Evolutionary conservation across 2,888 invertebrate species (phyloP).

Genomic region (Parelbella ahira): DNA sequence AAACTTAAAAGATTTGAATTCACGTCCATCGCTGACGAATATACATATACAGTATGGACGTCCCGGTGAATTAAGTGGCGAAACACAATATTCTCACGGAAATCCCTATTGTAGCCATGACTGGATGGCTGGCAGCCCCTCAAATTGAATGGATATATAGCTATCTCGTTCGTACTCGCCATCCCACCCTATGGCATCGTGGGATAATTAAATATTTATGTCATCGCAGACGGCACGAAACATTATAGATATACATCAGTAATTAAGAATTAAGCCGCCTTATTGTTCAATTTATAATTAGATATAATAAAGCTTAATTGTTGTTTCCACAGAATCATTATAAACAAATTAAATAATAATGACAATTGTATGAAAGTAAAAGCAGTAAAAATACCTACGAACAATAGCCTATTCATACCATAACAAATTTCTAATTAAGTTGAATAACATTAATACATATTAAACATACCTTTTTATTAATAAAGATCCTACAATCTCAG

Average conservation of each 20-base stretch:
- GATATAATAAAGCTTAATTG: conserved; percentile 1
- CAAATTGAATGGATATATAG: conserved; percentile 47
- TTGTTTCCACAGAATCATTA: too few relatives aligned
- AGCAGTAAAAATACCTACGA: too few relatives aligned
- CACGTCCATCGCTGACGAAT: background rate
- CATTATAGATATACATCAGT: conserved; percentile 28
- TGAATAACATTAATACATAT: too few relatives aligned
- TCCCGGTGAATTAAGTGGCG: conserved; percentile 38
- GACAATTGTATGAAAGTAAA: too few relatives aligned
- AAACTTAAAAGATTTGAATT: conserved; percentile 7
- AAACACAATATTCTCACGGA: conserved; percentile 52
- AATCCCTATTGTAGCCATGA: conserved; percentile 52
- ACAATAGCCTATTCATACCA: background rate
- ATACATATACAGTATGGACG: too few relatives aligned
- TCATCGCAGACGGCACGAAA: conserved; percentile 48
- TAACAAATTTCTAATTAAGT: background rate
- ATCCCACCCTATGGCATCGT: conserved; percentile 62
- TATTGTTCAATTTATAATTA: conserved; percentile 7
- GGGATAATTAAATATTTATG: conserved; percentile 78
- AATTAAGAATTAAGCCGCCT: conserved; percentile 14
- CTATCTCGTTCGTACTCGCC: conserved; percentile 57
- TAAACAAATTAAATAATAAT: too few relatives aligned
- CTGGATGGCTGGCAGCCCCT: conserved; percentile 62
- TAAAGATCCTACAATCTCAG: conserved; percentile 52
- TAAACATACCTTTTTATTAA: conserved; percentile 49